Evolutionary conservation across 2,113 vertebrate species (phyloP), one percentile per base, ranked within the genome.

Genomic region (Mugil cephalus): DNA sequence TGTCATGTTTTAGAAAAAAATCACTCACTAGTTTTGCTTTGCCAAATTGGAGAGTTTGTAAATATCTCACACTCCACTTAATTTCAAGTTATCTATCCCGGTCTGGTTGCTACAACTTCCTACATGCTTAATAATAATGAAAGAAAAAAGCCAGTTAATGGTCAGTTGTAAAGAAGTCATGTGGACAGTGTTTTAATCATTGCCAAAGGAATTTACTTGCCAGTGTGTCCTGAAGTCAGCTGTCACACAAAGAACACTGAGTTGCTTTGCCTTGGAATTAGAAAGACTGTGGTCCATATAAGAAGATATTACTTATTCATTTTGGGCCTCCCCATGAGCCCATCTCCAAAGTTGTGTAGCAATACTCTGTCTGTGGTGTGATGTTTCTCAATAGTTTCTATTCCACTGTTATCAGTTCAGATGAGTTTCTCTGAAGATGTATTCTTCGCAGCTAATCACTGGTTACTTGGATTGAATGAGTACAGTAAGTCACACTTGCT

Each of bases 391-490:
- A 76, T 88, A 85, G 79, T 88, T 88, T 91, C 82, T 84, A 90
- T 79, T 91, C 72, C 68, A 84, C 82, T 83, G 84, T 92, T 90
- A 82, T 66, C 85, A 85, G 77, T 59, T 85, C 65, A 89, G 77
- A 89, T 82, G 70, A 79, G 84, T 92, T 87, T 83, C 66, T 87
- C 80, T 73, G 56, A 74, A 89, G 89, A 91, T 92, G 82, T 91
- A 89, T 91, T 92, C 83, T 90, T 88, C 74, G 74, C 80, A 93
- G 87, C 90, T 93, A 93, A 93, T 93, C 91, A 91, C 88, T 89
- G 79, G 66, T 82, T 89, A 87, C 88, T 90, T 86, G 83, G 80
- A 89, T 82, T 24, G 85, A 89, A 77, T 74, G 73, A 87, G 73
- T 87, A 84, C 78, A 84, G 85, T 86, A 85, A 89, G 85, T 88